Evolutionary conservation across 2,888 invertebrate genomes (phyloP), one percentile per base, ranked within the genome.

Genomic region (Mythimna albipuncta): DNA sequence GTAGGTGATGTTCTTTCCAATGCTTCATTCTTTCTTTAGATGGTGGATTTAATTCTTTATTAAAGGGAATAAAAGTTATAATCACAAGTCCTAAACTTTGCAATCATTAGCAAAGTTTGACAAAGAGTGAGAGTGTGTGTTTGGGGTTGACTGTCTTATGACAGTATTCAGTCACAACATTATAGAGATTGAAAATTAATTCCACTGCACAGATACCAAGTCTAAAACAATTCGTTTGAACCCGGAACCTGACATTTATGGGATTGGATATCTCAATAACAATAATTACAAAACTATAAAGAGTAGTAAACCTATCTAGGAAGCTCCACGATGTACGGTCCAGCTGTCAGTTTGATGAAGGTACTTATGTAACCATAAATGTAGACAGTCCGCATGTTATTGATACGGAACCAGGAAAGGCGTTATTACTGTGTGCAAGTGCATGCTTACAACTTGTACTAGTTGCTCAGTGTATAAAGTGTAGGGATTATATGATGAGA

Each of bases 321-420:
- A 81, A 79, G 68, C 26, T 44, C 21, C 41, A 35, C 52, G 35
- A 76, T 55, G 41, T 41, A 58, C 67, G n/a, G 65, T 64, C 65
- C 21, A 55, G 16, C 67, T 64, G 65, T 72, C 72, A 72, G 67
- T 52, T n/a, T 64, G 66, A 66, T 73, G 75, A 67, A 57, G 55
- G 47, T 50, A 35, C 41, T 78, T 83, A 78, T 32, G 69, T 54
- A 83, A 83, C 6, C n/a, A 32, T 13, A 35, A 16, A 47, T 47
- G 47, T 47, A 47, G 64, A 75, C 64, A 64, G 69, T 65, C 52
- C 66, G 69, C 72, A 50, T 79, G 66, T 71, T 80, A 82, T 75
- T 82, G 72, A 79, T 72, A 84, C 84, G 84, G 84, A 84, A 84
- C 72, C 72, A 78, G 84, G 84, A 84, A 84, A 66, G 55, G 54